Percentiles rank a stretch among this genome's conserved stretches.
Conservation (phyloP, 2,888 invertebrate species). For the Euphydryas editha region DNA sequence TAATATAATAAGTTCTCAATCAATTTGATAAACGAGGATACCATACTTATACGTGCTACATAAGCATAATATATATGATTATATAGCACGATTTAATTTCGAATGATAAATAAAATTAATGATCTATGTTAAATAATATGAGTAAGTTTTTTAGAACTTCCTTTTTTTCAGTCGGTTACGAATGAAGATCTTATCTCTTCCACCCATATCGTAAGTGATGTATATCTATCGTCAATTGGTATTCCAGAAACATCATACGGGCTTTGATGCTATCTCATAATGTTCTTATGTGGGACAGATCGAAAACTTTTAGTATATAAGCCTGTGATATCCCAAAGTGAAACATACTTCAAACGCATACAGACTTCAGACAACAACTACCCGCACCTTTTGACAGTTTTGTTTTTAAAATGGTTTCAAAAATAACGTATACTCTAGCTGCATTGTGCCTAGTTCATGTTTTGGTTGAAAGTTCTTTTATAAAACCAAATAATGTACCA, state of each 20-base stretch:
- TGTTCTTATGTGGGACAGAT: slow-evolving; percentile 59
- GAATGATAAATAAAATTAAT: too few relatives aligned
- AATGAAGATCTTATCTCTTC: slow-evolving; percentile 13
- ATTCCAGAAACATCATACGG: slow-evolving; percentile 48
- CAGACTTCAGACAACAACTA: slow-evolving; percentile 22
- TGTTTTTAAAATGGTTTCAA: slow-evolving; percentile 61
- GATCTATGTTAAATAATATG: too few relatives aligned
- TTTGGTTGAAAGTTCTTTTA: slow-evolving; percentile 64
- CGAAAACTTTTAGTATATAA: slow-evolving; percentile 61
- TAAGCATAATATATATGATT: too few relatives aligned
- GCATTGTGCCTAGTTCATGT: slow-evolving; percentile 63
- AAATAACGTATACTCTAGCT: slow-evolving; percentile 54
- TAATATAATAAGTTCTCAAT: too few relatives aligned
- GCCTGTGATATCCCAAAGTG: slow-evolving; percentile 17
- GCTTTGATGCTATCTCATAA: slow-evolving; percentile 49
- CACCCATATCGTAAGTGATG: slow-evolving; percentile 24
- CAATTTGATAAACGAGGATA: too few relatives aligned
- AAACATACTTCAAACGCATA: slow-evolving; percentile 46
- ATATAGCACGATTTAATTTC: too few relatives aligned
- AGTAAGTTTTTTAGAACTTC: too few relatives aligned
- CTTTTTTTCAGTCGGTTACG: neutral
- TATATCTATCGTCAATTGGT: slow-evolving; percentile 43
- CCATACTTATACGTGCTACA: too few relatives aligned
- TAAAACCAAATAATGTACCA: slow-evolving; percentile 76
- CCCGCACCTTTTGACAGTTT: slow-evolving; percentile 37